Base-by-base conservation (phyloP, 2,797 vertebrate genomes). In the Lacerta viridis region DNA sequence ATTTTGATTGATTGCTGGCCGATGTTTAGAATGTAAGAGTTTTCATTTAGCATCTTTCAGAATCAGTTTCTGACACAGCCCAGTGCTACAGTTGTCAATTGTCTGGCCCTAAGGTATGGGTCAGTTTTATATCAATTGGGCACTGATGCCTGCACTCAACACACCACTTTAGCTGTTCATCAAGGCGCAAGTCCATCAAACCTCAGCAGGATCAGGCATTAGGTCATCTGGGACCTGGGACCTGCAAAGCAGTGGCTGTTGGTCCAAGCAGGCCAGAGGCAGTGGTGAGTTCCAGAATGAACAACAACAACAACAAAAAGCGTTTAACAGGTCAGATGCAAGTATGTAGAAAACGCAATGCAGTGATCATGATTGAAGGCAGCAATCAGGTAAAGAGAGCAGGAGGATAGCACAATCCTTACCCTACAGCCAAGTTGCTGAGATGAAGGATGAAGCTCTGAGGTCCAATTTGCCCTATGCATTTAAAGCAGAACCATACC, bases 11-110 rank as follows among this genome's bases (percentile, higher is more conserved):
- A 84, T 55, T 89, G 50, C 87, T 89, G 92, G 15, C 4, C 13
- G 3, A 88, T 93, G 41, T 76, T 85, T 95, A 92, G 80, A 88
- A 84, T 17, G 59, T 90, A 93, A 88, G 87, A 85, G 91, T 76
- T 88, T 79, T 83, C 93, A 93, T 91, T 94, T 86, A 61, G 11
- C 82, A 72, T n/a, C 11, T 50, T 91, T 93, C 84, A 84, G 82
- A 92, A 94, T 84, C 90, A 94, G 90, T 94, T 94, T 95, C 83
- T 80, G 75, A 89, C 77, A 89, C 77, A 93, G 88, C 91, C 89
- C 90, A 92, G 68, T 88, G 74, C 50, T 91, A 59, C 80, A n/a
- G 3, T 15, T 8, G 13, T 15, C 18, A 76, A 43, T 77, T n/a
- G 18, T 61, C 36, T 64, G 39, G 71, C 29, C 23, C 18, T 46